These are phyloP conservation scores for Adelges cooleyi DNA, from an alignment of 1,140 invertebrate genomes.

Conservation along the genomic window DNA sequence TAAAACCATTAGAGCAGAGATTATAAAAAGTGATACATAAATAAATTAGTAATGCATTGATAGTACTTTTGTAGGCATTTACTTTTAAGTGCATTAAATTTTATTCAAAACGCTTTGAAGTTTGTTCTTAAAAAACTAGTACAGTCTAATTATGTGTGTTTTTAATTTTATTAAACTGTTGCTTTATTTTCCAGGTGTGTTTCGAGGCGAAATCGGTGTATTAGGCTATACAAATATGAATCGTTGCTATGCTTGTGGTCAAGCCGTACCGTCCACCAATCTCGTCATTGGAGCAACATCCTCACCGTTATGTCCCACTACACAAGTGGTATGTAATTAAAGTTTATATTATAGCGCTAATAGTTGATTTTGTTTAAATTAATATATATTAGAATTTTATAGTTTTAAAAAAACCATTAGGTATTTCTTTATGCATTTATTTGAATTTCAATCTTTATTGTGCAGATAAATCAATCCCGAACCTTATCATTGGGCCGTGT, in stretches of 20 bases:
- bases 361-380: too few relatives aligned
- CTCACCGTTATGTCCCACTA: slow-evolving; percentile 20
- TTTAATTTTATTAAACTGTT: neutral
- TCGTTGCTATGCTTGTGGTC: slow-evolving; percentile 62
- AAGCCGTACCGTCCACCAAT: slow-evolving; percentile 39
- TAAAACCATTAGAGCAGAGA: neutral
- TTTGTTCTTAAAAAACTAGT: too few relatives aligned
- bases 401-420: neutral
- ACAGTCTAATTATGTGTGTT: too few relatives aligned
- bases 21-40: slow-evolving; percentile 28
- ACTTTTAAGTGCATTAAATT: neutral
- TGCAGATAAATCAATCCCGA: slow-evolving; percentile 25
- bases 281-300: slow-evolving; percentile 23
- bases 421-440: neutral
- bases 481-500: slow-evolving; percentile 14
- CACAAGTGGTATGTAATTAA: slow-evolving; percentile 7
- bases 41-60: slow-evolving; percentile 1
- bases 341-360: too few relatives aligned
- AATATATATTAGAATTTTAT: neutral
- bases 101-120: too few relatives aligned
- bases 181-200: slow-evolving; percentile 34
- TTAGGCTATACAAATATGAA: slow-evolving; percentile 34
- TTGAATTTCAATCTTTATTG: neutral
- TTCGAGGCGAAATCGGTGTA: slow-evolving; percentile 36
- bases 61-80: slow-evolving; percentile 9